phyloP scores from a whole-genome alignment of 2,888 invertebrate species.

The Invenusta paracnida region DNA sequence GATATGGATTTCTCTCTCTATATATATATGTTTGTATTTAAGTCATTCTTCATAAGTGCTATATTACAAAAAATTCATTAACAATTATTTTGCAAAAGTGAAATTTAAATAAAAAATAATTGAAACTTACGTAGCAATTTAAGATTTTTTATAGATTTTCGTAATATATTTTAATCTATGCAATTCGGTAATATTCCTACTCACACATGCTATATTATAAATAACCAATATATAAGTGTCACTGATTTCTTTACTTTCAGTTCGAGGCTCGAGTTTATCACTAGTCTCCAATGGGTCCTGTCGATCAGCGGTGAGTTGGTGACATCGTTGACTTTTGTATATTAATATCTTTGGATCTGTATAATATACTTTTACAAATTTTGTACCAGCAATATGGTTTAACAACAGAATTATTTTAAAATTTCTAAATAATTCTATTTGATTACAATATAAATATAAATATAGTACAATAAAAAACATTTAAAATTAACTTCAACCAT shows the following conservation, averaged over 20 bases:
- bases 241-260: slow-evolving; percentile 2
- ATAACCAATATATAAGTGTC: not conserved
- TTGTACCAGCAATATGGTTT: no score
- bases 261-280: slow-evolving; percentile 33
- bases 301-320: slow-evolving; percentile 32
- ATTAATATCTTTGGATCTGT: no score
- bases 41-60: no score
- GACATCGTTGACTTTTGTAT: not conserved
- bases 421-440: not conserved
- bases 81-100: no score
- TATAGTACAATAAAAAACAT: not conserved
- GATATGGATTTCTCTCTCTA: no score
- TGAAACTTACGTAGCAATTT: no score
- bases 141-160: not conserved
- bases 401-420: not conserved
- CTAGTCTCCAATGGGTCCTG: slow-evolving; percentile 36
- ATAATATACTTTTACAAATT: no score
- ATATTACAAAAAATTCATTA: no score
- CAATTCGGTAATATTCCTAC: not conserved
- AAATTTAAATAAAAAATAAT: no score
- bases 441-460: not conserved
- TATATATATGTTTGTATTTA: no score
- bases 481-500: no score
- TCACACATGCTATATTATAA: not conserved
- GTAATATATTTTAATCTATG: no score